phyloP scores from a whole-genome alignment of 2,888 invertebrate species.

The Micoletzkya japonica region DNA sequence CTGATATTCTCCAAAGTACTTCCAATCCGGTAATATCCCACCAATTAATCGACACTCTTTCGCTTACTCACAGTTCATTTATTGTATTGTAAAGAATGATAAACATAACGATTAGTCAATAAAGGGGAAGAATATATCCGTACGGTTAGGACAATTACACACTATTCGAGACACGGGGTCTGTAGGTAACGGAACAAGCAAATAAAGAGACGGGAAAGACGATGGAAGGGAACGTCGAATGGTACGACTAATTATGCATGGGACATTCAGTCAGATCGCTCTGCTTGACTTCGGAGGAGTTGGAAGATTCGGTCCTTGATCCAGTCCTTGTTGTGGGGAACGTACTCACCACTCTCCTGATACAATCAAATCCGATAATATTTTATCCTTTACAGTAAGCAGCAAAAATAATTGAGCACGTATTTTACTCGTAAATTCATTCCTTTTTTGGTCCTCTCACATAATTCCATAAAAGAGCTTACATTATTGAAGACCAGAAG shows the following conservation, averaged over 20 bases:
- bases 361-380: slow-evolving; percentile 8
- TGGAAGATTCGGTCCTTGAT: slow-evolving; percentile 98
- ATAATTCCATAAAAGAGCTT: neutral
- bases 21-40: too few relatives aligned
- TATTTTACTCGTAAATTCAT: too few relatives aligned
- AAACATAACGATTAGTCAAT: slow-evolving; percentile 16
- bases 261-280: neutral
- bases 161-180: neutral
- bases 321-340: slow-evolving; percentile 98
- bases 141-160: neutral
- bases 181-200: neutral
- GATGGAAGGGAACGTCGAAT: neutral
- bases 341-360: slow-evolving; percentile 78
- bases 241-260: neutral
- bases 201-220: neutral
- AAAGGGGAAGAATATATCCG: neutral
- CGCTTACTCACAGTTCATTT: too few relatives aligned
- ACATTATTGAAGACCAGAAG: slow-evolving; percentile 76
- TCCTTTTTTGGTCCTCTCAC: too few relatives aligned
- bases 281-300: slow-evolving; percentile 40
- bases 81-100: too few relatives aligned
- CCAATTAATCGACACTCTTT: too few relatives aligned
- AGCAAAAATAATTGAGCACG: too few relatives aligned
- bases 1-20: too few relatives aligned
- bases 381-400: neutral